Evolutionary conservation across 2,888 invertebrate species (phyloP).

Genomic region (Pecten maximus): DNA sequence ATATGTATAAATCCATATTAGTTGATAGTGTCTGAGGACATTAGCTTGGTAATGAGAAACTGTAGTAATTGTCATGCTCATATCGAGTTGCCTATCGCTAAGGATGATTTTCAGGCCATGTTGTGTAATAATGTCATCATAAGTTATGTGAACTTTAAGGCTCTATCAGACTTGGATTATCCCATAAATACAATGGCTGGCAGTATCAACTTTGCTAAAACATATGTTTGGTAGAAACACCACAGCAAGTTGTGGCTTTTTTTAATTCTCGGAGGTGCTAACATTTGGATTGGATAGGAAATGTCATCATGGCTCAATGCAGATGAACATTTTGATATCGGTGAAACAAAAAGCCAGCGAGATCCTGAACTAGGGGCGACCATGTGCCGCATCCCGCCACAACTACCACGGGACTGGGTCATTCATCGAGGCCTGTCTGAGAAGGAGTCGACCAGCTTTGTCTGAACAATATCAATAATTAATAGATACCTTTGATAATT

Average conservation of each 20-base stretch:
- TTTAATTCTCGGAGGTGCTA: constrained; percentile 16
- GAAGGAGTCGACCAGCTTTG: neutral
- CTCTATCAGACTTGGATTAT: constrained; percentile 21
- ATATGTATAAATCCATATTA: neutral
- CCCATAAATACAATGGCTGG: neutral
- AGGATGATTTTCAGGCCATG: constrained; percentile 20
- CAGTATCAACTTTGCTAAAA: neutral
- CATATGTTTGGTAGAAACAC: constrained; percentile 18
- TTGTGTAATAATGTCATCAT: constrained; percentile 4
- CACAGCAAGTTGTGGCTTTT: neutral
- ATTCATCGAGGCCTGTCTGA: neutral
- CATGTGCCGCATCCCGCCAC: constrained; percentile 4
- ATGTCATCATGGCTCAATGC: neutral
- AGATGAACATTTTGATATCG: constrained; percentile 17
- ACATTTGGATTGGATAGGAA: constrained; percentile 19
- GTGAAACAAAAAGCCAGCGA: constrained; percentile 32
- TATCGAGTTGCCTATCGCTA: neutral
- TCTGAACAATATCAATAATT: neutral
- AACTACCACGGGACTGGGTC: neutral
- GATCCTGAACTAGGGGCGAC: neutral
- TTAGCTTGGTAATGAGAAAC: neutral
- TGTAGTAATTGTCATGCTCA: neutral
- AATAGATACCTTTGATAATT: constrained; percentile 35
- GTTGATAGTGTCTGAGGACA: neutral
- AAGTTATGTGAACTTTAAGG: constrained; percentile 24